A percentile compares a stretch with the other conserved stretches of the same genome.
Conservation (phyloP, 2,113 vertebrate species). For the Gallinago media region DNA sequence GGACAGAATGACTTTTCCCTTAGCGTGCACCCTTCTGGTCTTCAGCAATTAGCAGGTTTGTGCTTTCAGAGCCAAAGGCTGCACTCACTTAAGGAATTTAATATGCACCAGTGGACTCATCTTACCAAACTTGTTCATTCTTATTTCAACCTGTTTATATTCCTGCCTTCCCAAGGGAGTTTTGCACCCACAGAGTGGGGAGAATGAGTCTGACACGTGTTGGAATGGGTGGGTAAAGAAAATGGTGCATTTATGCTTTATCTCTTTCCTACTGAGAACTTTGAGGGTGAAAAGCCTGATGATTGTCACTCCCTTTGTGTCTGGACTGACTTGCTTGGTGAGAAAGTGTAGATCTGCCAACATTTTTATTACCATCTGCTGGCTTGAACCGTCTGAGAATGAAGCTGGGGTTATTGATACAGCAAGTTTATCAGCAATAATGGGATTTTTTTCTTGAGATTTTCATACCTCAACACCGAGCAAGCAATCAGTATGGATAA, state of each 20-base stretch:
- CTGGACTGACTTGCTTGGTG: background rate
- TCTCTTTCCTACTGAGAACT: background rate
- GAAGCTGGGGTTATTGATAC: background rate
- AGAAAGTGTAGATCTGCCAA: background rate
- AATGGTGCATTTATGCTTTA: background rate
- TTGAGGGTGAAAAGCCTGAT: background rate
- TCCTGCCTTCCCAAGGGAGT: background rate
- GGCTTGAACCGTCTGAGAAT: background rate
- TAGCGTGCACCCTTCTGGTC: background rate
- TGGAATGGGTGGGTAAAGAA: background rate
- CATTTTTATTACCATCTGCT: background rate
- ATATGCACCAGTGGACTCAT: background rate
- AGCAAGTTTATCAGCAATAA: background rate
- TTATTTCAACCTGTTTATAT: background rate
- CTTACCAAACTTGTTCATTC: background rate
- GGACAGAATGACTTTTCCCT: background rate
- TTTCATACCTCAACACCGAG: background rate
- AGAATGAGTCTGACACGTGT: fast-evolving
- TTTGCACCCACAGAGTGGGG: too few relatives aligned
- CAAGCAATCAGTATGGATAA: background rate
- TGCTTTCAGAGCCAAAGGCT: background rate
- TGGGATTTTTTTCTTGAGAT: background rate
- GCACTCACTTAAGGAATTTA: background rate
- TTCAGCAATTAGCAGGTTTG: background rate
- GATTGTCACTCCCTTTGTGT: background rate